These are phyloP conservation scores for Tinea semifulvella DNA, from an alignment of 2,888 invertebrate genomes.

Conservation along the genomic window DNA sequence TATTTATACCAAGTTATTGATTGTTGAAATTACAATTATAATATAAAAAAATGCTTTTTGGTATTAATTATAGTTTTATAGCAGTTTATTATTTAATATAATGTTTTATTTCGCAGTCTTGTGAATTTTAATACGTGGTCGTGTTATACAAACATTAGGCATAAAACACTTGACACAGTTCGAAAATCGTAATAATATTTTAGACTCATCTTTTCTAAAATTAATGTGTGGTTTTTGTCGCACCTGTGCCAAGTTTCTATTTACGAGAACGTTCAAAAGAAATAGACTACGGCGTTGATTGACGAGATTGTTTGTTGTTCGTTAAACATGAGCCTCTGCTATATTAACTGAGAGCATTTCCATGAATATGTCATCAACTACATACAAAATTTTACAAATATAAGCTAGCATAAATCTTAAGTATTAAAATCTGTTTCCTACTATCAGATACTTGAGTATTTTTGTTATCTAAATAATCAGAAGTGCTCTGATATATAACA, in stretches of 20 bases:
- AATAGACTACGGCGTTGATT: constrained; percentile 11
- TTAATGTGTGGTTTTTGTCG: constrained; percentile 10
- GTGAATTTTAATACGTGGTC: no score
- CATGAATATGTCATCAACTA: constrained; percentile 7
- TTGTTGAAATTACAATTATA: no score
- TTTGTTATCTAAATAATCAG: no score
- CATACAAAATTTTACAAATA: constrained; percentile 12
- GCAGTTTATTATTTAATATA: no score
- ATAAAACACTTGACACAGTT: background rate
- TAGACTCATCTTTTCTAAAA: constrained; percentile 7
- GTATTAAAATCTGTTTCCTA: no score
- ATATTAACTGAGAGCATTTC: background rate
- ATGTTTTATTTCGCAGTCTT: no score
- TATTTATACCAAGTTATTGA: no score
- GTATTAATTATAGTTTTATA: no score
- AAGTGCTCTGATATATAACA: no score
- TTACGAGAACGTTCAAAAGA: constrained; percentile 14
- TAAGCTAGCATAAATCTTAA: no score
- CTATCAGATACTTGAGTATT: no score
- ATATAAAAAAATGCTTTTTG: no score
- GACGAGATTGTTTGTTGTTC: constrained; percentile 10
- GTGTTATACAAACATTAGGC: constrained; percentile 1
- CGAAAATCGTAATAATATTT: constrained; percentile 1
- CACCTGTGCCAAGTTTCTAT: constrained; percentile 16
- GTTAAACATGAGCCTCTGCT: constrained; percentile 3